Evolutionary conservation across 1,140 invertebrate species (phyloP), one percentile per base, ranked within the genome.

Genomic region (Neuroterus valhalla): DNA sequence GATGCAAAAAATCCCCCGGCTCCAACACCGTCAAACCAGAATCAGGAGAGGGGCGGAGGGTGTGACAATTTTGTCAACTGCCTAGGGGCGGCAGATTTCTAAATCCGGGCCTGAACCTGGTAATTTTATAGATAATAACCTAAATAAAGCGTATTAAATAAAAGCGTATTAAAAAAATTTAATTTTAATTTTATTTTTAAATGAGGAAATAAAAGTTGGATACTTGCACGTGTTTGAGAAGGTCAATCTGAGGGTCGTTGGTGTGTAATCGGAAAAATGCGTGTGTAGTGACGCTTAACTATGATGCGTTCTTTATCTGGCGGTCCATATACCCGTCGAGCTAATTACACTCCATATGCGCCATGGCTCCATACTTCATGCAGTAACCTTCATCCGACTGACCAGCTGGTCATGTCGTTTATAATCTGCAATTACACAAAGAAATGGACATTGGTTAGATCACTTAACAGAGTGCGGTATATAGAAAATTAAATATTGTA

Each of bases 391-490:
- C 52, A 62, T 62, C 26, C 52, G 23, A 62, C 14, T 62, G 12
- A 26, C 52, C 52, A 62, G 52, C 52, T 62, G 52, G 23, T 62
- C 21, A 15, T 15, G 23, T 62, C 52, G 23, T 62, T 62, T 52
- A 62, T 62, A 26, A 62, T 26, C 52, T 62, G 52, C 21, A 62
- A 62, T 62, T 62, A 31, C 23, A 62, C 52, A 62, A 31, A 62
- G 52, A 62, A 62, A 62, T 62, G 52, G 52, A 62, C 52, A 62
- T 23, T 62, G 23, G 21, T 62, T 62, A 62, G 21, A 15, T 62
- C 21, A 62, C 26, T 26, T 62, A 31, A 62, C 21, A 23, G 52
- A 62, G 52, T 31, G 23, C 11, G 11, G 26, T 15, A 62, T 21
- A 23, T 6, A 21, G 26, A 23, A 62, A 62, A 14, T 31, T 62